These are phyloP conservation scores for Eupithecia insigniata DNA, from an alignment of 2,888 invertebrate genomes.

Conservation along the genomic window DNA sequence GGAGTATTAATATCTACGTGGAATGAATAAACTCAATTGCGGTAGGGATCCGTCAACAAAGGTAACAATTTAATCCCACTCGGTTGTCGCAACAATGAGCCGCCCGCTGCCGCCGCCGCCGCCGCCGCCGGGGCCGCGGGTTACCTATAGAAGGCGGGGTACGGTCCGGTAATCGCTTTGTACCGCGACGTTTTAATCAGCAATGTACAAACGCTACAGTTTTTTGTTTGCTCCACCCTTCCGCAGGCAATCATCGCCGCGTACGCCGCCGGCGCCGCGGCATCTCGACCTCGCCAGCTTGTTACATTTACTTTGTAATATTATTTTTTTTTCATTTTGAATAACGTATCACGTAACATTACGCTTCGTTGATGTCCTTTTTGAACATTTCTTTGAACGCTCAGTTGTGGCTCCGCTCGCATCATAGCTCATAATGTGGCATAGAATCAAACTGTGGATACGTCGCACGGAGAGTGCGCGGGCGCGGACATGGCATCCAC, in stretches of 20 bases:
- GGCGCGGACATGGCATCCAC: too few relatives aligned
- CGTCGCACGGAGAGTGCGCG: background rate
- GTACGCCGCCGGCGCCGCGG: background rate
- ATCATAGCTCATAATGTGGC: background rate
- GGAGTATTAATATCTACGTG: background rate
- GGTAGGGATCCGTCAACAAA: conserved; percentile 48
- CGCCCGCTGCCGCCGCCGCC: conserved; percentile 34
- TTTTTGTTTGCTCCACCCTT: conserved; percentile 71
- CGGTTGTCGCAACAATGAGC: conserved; percentile 53
- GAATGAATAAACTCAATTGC: conserved; percentile 17
- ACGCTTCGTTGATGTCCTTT: background rate
- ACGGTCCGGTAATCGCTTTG: conserved; percentile 80
- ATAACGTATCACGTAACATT: background rate
- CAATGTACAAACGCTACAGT: conserved; percentile 59
- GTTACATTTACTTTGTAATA: too few relatives aligned
- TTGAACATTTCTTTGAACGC: background rate
- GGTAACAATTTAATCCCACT: conserved; percentile 61
- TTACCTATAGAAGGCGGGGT: conserved; percentile 60
- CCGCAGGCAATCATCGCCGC: conserved; percentile 73
- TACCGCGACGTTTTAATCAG: conserved; percentile 75
- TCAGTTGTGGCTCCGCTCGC: background rate
- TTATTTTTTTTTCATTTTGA: background rate
- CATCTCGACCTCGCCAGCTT: background rate
- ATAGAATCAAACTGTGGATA: too few relatives aligned
- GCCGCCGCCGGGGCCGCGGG: conserved; percentile 25